A percentile compares a stretch with the other conserved stretches of the same genome.
Conservation (phyloP, 2,113 vertebrate species). For the Craseonycteris thonglongyai region DNA sequence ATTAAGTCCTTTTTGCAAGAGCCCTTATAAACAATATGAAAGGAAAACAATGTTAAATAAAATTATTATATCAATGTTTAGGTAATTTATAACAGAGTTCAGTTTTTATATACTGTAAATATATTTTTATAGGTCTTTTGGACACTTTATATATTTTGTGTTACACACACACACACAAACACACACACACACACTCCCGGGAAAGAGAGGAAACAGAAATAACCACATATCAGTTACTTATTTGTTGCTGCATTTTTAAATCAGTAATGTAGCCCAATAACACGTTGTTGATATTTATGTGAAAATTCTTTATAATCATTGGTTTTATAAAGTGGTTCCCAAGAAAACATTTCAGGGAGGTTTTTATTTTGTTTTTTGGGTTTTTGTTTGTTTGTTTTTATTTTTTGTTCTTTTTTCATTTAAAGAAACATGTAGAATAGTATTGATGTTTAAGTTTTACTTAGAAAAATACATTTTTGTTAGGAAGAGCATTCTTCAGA, state of each 20-base stretch:
- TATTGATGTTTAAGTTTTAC: conserved; percentile 28
- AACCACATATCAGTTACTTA: neutral
- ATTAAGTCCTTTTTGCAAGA: conserved; percentile 32
- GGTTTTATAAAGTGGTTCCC: conserved; percentile 25
- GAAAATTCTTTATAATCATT: conserved; percentile 46
- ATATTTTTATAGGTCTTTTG: conserved; percentile 39
- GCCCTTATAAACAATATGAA: neutral
- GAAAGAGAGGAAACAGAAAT: neutral
- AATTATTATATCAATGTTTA: conserved; percentile 25
- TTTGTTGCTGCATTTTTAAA: conserved; percentile 6
- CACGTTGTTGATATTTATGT: conserved; percentile 11
- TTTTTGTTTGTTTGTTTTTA: neutral
- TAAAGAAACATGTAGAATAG: conserved; percentile 43
- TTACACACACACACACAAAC: neutral
- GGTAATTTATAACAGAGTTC: conserved; percentile 46
- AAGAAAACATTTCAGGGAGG: conserved; percentile 10
- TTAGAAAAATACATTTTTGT: conserved; percentile 45
- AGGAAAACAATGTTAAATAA: conserved; percentile 21
- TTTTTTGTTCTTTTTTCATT: neutral
- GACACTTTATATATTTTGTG: conserved; percentile 33
- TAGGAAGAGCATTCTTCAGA: conserved; percentile 1
- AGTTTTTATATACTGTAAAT: conserved; percentile 50
- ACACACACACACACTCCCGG: neutral
- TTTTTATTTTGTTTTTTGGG: neutral
- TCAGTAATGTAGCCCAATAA: neutral